Conservation (phyloP, 2,888 invertebrate species). For the Crematogaster levior region DNA sequence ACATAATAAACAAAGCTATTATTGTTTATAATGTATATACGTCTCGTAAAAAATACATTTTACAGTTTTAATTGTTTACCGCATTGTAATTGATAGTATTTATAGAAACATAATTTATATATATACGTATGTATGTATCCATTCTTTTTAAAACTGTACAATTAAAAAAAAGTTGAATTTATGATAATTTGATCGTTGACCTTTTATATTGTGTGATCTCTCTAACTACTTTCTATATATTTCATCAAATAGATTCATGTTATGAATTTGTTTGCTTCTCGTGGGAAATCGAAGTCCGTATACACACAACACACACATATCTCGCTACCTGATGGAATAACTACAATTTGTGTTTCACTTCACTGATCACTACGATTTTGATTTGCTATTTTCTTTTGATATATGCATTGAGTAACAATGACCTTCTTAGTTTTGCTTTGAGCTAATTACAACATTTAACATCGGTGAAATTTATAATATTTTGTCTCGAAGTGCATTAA, state of each 20-base stretch:
- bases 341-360: slow-evolving; percentile 57
- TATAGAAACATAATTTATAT: no score
- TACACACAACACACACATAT: not conserved
- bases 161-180: no score
- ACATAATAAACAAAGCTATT: no score
- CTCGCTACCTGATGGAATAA: slow-evolving; percentile 49
- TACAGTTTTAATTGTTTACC: no score
- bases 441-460: not conserved
- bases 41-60: no score
- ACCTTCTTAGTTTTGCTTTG: not conserved
- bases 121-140: no score
- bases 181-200: no score
- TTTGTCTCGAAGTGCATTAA: not conserved
- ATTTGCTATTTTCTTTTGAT: slow-evolving; percentile 43
- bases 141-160: no score
- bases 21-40: no score
- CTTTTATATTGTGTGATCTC: slow-evolving; percentile 12
- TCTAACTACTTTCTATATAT: not conserved
- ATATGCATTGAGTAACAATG: not conserved
- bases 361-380: slow-evolving; percentile 40
- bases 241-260: slow-evolving; percentile 54
- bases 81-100: no score
- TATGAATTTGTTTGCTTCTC: slow-evolving; percentile 65
- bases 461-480: not conserved
- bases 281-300: slow-evolving; percentile 59